Base-by-base conservation (phyloP, 1,140 invertebrate species). In the Solen grandis region DNA sequence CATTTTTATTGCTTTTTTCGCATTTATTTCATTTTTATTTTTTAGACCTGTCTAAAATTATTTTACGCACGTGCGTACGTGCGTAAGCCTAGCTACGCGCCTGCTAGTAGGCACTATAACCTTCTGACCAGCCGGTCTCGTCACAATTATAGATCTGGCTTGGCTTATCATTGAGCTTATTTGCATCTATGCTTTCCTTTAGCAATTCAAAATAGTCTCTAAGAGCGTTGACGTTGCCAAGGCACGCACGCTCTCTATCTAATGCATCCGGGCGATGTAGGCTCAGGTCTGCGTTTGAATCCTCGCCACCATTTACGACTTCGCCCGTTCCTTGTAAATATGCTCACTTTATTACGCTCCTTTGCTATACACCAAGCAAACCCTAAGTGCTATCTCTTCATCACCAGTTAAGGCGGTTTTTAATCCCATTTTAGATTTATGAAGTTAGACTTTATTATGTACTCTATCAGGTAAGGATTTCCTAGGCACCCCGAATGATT, bases 101-200 rank as follows among this genome's bases (percentile, higher is more conserved):
- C n/a, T n/a, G n/a, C n/a, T n/a, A n/a, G n/a, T 38, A 1, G 74
- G 74, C 8, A 77, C 62, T 31, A 77, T 27, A 2, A 77, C 74
- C 35, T 77, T 77, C 22, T 77, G 74, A 35, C 50, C 74, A 25
- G 74, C 29, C 2, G 41, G 73, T 38, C 33, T 75, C 73, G 55
- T 75, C 73, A 54, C 74, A 77, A 50, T 77, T 77, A 55, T 77
- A 77, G 10, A 77, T 77, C 0, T 16, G 60, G 1, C 66, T 50
- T 14, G 74, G 60, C 29, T 66, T 65, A n/a, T 77, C 35, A 5
- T 3, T n/a, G 0, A 77, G 2, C 4, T 33, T 13, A n/a, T 77
- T 77, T 13, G 35, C 25, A 1, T 77, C 62, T 5, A 77, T 35
- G 1, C 57, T 66, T 2, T 66, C 46, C n/a, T 77, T 77, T 19